Base-by-base conservation (phyloP, 2,113 vertebrate species). In the Uropsilus gracilis region DNA sequence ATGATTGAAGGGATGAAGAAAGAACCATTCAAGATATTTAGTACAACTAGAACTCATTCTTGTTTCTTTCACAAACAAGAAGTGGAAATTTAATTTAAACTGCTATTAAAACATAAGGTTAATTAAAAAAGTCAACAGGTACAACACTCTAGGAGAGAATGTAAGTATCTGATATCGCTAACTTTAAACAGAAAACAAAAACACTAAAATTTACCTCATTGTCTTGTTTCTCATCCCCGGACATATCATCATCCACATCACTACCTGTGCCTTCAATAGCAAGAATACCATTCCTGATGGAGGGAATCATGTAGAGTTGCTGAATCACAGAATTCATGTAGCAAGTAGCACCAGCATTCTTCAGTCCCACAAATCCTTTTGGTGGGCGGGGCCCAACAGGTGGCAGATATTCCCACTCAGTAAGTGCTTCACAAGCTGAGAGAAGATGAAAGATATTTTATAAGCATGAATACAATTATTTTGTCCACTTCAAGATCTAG, bases 271-370 rank as follows among this genome's bases (percentile, higher is more conserved):
- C 99, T 98, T 99, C 99, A 82, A 99, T 99, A 95, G 99, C 99
- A 96, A 99, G 98, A 98, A 99, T 99, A 97, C 99, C 99, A 26
- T 99, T 99, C 94, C 99, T 98, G 91, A 99, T 99, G 37, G 99
- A 99, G 77, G 99, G 99, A 98, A 99, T 99, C 99, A 99, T 99
- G 98, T 99, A 99, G 28, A 99, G 98, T 97, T 99, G 99, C 98
- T 99, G 99, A 97, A 99, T 99, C 94, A 99, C 99, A n/a, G 99
- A 99, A 98, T 99, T 99, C 99, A 99, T 99, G 84, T 99, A 99
- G 97, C 99, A 99, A 86, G 99, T 99, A 95, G 99, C 99, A 88
- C 99, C 99, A 11, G 99, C 99, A 61, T 99, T 99, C 98, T 99
- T 99, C 44, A 99, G 97, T 11, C 99, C 99, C 83, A 99, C 99